A percentile compares a stretch with the other conserved stretches of the same genome.
phyloP scores from a whole-genome alignment of 2,797 vertebrate species.

The Liasis olivaceus region DNA sequence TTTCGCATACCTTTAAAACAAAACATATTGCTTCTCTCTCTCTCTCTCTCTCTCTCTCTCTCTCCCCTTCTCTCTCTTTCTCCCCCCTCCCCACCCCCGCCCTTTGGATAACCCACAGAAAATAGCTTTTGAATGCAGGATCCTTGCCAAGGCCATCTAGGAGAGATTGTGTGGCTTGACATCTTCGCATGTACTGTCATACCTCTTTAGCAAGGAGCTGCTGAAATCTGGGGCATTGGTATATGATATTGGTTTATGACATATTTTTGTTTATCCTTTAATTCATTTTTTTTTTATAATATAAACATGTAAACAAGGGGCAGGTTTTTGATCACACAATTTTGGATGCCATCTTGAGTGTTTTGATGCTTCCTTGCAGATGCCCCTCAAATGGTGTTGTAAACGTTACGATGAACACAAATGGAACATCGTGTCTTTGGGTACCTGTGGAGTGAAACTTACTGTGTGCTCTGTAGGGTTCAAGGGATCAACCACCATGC shows the following conservation, averaged over 20 bases:
- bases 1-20: background rate
- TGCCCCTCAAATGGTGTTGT: background rate
- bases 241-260: background rate
- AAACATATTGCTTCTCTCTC: background rate
- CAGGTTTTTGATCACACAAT: background rate
- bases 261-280: background rate
- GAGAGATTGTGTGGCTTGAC: too few relatives aligned
- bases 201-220: background rate
- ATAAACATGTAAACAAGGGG: background rate
- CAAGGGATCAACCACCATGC: background rate
- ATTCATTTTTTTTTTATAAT: background rate
- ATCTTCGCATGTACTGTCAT: background rate
- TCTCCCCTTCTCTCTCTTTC: background rate
- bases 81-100: fast-evolving
- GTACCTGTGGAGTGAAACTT: background rate
- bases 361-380: background rate
- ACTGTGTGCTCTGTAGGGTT: background rate
- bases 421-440: background rate
- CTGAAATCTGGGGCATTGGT: background rate
- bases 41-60: too few relatives aligned
- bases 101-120: background rate
- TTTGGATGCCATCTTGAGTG: background rate
- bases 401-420: background rate
- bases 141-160: background rate
- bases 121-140: background rate